Conservation (phyloP, 2,888 invertebrate genomes). For the Tanypteryx hageni region DNA sequence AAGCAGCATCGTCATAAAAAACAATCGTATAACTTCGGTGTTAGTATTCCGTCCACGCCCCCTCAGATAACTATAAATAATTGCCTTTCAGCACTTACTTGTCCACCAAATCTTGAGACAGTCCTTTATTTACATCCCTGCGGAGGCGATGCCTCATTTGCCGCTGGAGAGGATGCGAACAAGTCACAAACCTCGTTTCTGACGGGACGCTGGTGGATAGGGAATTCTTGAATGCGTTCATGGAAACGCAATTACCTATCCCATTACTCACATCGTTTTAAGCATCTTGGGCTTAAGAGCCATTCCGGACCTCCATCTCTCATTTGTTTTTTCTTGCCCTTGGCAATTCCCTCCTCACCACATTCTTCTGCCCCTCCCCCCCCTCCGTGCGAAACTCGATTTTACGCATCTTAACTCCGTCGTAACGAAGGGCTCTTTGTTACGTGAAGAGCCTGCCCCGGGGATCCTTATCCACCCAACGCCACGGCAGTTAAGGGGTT, state of each 20-base stretch:
- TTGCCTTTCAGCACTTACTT: not conserved
- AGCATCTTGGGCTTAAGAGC: not conserved
- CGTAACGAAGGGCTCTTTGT: not conserved
- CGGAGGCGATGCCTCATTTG: not conserved
- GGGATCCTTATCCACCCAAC: not conserved
- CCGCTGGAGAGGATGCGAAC: not conserved
- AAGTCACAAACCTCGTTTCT: not conserved
- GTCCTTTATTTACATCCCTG: not conserved
- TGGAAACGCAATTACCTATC: constrained; percentile 6
- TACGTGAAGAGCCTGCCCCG: not conserved
- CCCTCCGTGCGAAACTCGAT: not conserved
- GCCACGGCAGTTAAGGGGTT: not conserved
- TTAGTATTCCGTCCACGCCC: no score
- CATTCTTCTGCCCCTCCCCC: not conserved
- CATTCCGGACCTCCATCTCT: not conserved
- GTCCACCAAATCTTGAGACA: not conserved
- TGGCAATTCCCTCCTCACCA: not conserved
- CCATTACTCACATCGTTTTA: not conserved
- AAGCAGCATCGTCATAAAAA: not conserved
- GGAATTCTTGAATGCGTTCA: not conserved
- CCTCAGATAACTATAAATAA: no score
- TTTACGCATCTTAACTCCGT: constrained; percentile 24
- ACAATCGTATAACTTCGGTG: not conserved
- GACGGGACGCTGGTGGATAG: not conserved
- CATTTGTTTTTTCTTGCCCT: not conserved